Conservation (phyloP, 2,888 invertebrate species). For the Branchipolynoe longqiensis region DNA sequence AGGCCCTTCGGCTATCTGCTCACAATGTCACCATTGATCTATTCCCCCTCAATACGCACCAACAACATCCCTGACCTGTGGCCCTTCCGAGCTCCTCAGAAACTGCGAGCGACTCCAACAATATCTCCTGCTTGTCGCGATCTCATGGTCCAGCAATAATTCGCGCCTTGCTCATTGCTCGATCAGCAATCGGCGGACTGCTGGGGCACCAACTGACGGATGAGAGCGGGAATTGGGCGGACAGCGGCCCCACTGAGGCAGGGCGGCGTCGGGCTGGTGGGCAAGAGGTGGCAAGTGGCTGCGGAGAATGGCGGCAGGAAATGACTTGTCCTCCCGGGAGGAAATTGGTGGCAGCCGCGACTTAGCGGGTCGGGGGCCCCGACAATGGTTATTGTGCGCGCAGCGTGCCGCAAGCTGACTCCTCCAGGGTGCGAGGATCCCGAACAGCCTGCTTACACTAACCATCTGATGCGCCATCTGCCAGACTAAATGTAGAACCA, state of each 20-base stretch:
- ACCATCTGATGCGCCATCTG: too few species aligned
- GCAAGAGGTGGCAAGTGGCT: background rate
- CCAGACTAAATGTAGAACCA: too few species aligned
- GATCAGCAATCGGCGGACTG: slow-evolving; percentile 2
- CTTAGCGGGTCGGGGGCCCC: background rate
- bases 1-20: background rate
- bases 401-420: too few species aligned
- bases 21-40: slow-evolving; percentile 1
- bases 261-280: background rate
- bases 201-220: background rate
- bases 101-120: too few species aligned
- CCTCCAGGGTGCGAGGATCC: too few species aligned
- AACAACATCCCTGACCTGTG: background rate
- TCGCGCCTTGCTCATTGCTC: background rate
- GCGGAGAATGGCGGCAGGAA: slow-evolving; percentile 11
- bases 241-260: background rate
- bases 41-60: background rate
- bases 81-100: background rate
- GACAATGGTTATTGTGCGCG: too few species aligned
- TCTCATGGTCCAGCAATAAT: slow-evolving; percentile 5
- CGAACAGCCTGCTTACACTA: too few species aligned
- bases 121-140: background rate
- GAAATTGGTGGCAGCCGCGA: slow-evolving; percentile 24
- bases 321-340: slow-evolving; percentile 19
- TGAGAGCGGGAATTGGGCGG: slow-evolving; percentile 43